Evolutionary conservation across 2,797 vertebrate genomes (phyloP).

Genomic region (Octomys mimax): DNA sequence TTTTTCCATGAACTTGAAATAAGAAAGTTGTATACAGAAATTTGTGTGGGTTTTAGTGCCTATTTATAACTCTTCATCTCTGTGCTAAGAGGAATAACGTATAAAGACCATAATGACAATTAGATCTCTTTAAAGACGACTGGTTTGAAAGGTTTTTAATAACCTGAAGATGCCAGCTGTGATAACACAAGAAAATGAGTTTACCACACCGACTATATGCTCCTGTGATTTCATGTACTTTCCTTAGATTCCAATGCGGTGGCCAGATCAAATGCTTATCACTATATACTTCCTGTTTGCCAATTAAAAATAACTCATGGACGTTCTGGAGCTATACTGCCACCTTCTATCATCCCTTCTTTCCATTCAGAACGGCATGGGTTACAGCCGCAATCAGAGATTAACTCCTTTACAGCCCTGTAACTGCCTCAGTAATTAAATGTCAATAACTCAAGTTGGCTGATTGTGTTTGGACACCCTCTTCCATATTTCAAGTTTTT

Average conservation of each 20-base stretch:
- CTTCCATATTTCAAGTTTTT: slow-evolving; percentile 57
- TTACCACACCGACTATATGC: slow-evolving; percentile 69
- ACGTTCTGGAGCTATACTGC: not conserved
- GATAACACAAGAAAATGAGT: slow-evolving; percentile 70
- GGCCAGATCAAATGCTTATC: slow-evolving; percentile 49
- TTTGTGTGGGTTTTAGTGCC: slow-evolving; percentile 68
- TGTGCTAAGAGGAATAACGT: slow-evolving; percentile 60
- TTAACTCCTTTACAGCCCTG: slow-evolving; percentile 53
- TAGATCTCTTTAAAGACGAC: slow-evolving; percentile 69
- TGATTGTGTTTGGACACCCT: slow-evolving; percentile 55
- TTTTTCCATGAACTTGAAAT: slow-evolving; percentile 62
- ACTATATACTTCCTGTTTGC: slow-evolving; percentile 54
- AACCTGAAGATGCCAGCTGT: slow-evolving; percentile 62
- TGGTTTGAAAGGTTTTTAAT: slow-evolving; percentile 77
- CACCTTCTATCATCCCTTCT: slow-evolving; percentile 51
- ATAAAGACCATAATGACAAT: slow-evolving; percentile 74
- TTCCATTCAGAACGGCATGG: slow-evolving; percentile 67
- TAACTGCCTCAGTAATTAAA: slow-evolving; percentile 77
- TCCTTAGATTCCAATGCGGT: slow-evolving; percentile 16
- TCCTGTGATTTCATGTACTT: slow-evolving; percentile 74
- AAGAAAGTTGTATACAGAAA: slow-evolving; percentile 59
- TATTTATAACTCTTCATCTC: slow-evolving; percentile 62
- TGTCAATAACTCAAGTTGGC: slow-evolving; percentile 63
- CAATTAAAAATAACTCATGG: slow-evolving; percentile 62
- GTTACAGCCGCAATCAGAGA: slow-evolving; percentile 65